Conservation (phyloP, 1,140 invertebrate genomes). For the Sipha flava region DNA sequence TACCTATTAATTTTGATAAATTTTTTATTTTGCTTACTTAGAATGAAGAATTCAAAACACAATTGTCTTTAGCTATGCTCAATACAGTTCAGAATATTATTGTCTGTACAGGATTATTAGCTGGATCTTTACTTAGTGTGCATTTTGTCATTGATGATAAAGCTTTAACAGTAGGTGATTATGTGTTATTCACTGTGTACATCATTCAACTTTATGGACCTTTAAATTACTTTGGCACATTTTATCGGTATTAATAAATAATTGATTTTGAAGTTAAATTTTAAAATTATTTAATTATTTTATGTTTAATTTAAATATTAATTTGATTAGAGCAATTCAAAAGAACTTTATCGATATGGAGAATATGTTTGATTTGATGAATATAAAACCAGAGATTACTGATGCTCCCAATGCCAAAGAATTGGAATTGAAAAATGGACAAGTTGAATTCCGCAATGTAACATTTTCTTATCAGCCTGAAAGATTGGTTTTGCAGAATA, state of each 20-base stretch:
- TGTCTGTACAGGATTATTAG: slow-evolving; percentile 74
- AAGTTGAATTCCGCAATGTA: slow-evolving; percentile 83
- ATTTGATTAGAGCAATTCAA: slow-evolving; percentile 73
- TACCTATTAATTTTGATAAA: slow-evolving; percentile 10
- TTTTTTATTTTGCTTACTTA: slow-evolving; percentile 45
- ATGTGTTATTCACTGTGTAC: slow-evolving; percentile 88
- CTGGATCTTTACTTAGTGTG: slow-evolving; percentile 80
- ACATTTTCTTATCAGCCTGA: slow-evolving; percentile 80
- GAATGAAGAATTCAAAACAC: slow-evolving; percentile 78
- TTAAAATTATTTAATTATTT: neutral
- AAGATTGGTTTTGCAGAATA: slow-evolving; percentile 67
- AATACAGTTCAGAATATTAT: slow-evolving; percentile 85
- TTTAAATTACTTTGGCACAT: slow-evolving; percentile 96
- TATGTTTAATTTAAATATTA: slow-evolving; percentile 36
- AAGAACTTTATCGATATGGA: slow-evolving; percentile 98
- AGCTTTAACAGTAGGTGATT: slow-evolving; percentile 81
- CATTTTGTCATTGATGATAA: slow-evolving; percentile 62
- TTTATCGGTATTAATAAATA: slow-evolving; percentile 68
- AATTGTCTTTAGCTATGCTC: slow-evolving; percentile 75
- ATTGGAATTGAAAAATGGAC: slow-evolving; percentile 61
- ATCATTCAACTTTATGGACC: slow-evolving; percentile 94
- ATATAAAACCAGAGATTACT: slow-evolving; percentile 74
- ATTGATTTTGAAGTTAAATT: neutral
- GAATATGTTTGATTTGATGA: slow-evolving; percentile 94
- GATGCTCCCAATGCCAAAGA: slow-evolving; percentile 69